Base-by-base conservation (phyloP, 1,140 invertebrate species). In the Cheumatopsyche charites region DNA sequence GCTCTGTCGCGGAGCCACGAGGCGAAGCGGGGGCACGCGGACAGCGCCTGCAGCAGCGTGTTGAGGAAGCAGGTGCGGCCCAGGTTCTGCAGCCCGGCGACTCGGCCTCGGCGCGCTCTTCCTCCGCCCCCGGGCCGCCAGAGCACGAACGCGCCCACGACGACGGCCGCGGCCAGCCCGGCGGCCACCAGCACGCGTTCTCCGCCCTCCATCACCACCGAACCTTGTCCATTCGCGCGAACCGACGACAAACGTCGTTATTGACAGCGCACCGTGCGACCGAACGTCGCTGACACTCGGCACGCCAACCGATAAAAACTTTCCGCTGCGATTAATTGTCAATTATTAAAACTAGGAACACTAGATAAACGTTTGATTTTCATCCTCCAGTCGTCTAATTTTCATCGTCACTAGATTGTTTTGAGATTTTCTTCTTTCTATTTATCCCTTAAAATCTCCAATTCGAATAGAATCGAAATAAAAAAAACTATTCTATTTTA, bases 1-100 rank as follows among this genome's bases (percentile, higher is more conserved):
- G 86, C 85, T 70, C 86, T 86, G 74, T 87, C 85, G 11, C 26
- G 23, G n/a, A 97, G 81, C 94, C 94, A 97, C 7, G 87, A 85
- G 29, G 92, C 87, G 78, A 96, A 93, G 58, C 87, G 88, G 70
- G 92, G 90, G 79, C 90, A 95, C 12, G 93, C 89, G 26, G 93
- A 92, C 25, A 95, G 79, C 7, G 92, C 90, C 83, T 96, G 94
- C 12, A 96, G 81, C 21, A 96, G 81, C 0, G 93, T 92, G 83
- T 95, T 95, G 7, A 96, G 81, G 80, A 95, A 95, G 79, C 94
- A 96, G 11, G 94, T 94, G 71, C 91, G 89, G 42, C 93, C 94
- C 70, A 94, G 87, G 85, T 96, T 96, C 71, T 90, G 89, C 5
- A 96, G 85, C 13, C 93, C 94, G 68, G 91, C 86, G 62, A 94